phyloP scores from a whole-genome alignment of 1,140 invertebrate species.

The Galendromus occidentalis region DNA sequence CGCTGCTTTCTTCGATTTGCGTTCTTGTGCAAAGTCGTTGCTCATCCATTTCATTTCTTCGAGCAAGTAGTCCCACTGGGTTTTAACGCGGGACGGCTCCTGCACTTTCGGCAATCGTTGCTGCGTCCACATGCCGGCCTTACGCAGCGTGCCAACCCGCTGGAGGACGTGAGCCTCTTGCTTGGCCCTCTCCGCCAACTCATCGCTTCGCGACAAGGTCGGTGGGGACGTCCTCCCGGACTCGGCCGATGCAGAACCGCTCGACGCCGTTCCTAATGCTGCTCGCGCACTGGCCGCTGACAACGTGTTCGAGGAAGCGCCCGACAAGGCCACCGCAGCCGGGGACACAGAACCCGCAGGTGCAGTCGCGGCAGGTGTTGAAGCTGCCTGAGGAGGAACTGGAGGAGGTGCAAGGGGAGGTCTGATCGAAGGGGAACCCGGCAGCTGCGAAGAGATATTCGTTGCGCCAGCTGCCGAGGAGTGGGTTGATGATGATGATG shows the following conservation, averaged over 20 bases:
- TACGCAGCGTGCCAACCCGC: constrained; percentile 51
- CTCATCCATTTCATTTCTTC: constrained; percentile 98
- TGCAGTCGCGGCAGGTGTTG: not conserved
- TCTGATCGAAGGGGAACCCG: constrained; percentile 5
- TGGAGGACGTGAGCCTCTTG: constrained; percentile 78
- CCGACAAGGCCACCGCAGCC: constrained; percentile 9
- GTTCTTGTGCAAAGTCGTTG: constrained; percentile 86
- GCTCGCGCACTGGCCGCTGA: not conserved
- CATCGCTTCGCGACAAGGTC: not conserved
- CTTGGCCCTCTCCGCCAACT: constrained; percentile 8
- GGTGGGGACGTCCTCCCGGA: not conserved
- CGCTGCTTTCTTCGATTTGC: constrained; percentile 89
- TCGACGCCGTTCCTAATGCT: not conserved
- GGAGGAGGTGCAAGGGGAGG: not conserved
- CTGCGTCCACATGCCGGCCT: constrained; percentile 77
- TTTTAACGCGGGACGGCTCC: constrained; percentile 67
- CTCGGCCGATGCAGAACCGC: not conserved
- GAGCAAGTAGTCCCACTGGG: constrained; percentile 95
- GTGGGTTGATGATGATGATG: not conserved
- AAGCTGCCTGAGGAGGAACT: not conserved
- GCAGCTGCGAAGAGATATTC: not conserved
- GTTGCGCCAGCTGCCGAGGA: not conserved
- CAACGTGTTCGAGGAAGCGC: too few species aligned
- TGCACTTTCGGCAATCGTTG: constrained; percentile 73
- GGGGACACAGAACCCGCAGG: constrained; percentile 2